Percentiles rank a stretch among this genome's conserved stretches.
Evolutionary conservation across 2,888 invertebrate species (phyloP).

Genomic region (Epsilonema sp.): DNA sequence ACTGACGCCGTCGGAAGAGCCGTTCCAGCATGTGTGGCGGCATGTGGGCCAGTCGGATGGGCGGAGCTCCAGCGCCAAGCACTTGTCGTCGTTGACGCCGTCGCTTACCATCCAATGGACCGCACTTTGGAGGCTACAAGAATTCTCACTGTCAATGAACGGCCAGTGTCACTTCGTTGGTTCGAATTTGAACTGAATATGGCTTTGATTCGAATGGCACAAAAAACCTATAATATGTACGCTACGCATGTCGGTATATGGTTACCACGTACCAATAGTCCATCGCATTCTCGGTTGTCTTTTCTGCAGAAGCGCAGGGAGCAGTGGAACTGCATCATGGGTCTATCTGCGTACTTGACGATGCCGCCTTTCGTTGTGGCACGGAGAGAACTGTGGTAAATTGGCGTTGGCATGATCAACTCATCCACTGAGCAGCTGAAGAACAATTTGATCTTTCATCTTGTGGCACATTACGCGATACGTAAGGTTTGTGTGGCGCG

Average conservation of each 20-base stretch:
- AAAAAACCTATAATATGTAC: neutral
- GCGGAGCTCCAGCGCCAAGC: too few relatives aligned
- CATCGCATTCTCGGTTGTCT: constrained; percentile 13
- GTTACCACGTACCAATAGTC: neutral
- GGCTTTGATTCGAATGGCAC: too few relatives aligned
- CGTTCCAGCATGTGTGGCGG: neutral
- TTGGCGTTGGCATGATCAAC: constrained; percentile 10
- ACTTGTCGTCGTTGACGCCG: too few relatives aligned
- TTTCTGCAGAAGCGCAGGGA: constrained; percentile 13
- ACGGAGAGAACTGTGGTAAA: constrained; percentile 8
- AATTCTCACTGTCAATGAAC: too few relatives aligned
- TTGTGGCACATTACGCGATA: neutral
- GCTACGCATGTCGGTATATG: constrained; percentile 1
- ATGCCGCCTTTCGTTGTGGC: constrained; percentile 7
- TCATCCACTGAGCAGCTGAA: constrained; percentile 13
- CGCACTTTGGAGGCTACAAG: too few relatives aligned
- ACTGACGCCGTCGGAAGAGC: neutral
- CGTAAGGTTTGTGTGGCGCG: neutral
- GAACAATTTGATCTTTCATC: neutral
- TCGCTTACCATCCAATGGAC: too few relatives aligned
- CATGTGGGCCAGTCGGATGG: too few relatives aligned
- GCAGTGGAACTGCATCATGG: constrained; percentile 11
- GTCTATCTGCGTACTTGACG: constrained; percentile 11
- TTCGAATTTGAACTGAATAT: too few relatives aligned
- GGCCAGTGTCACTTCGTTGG: too few relatives aligned